phyloP scores from a whole-genome alignment of 2,888 invertebrate genomes.

The Eupelmus urozonus region DNA sequence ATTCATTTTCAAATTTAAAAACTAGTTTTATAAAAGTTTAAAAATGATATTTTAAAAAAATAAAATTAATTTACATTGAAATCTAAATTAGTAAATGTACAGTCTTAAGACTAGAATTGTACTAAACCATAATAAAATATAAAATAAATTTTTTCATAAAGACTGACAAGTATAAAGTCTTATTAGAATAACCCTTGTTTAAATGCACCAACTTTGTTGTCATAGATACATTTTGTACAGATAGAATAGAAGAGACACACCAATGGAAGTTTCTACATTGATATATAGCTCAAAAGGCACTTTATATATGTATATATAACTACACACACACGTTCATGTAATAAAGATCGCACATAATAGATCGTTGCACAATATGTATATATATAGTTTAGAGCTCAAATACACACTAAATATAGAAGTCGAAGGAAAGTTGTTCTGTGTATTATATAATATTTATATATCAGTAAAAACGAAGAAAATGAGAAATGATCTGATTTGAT shows the following conservation, averaged over 20 bases:
- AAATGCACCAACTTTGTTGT: constrained; percentile 41
- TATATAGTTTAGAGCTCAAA: constrained; percentile 13
- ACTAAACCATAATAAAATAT: too few species aligned
- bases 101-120: too few species aligned
- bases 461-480: neutral
- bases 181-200: constrained; percentile 17
- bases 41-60: constrained; percentile 8
- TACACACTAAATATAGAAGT: constrained; percentile 42
- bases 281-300: constrained; percentile 50
- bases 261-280: constrained; percentile 57
- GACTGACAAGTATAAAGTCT: neutral
- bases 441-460: constrained; percentile 29
- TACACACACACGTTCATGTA: constrained; percentile 53
- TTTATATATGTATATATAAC: constrained; percentile 42
- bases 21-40: too few species aligned
- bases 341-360: constrained; percentile 43
- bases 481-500: constrained; percentile 45
- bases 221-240: constrained; percentile 41
- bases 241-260: constrained; percentile 52
- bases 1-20: too few species aligned
- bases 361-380: constrained; percentile 47
- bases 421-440: constrained; percentile 45
- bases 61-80: neutral
- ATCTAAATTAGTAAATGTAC: too few species aligned
- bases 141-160: neutral